These are phyloP conservation scores for Cynopterus brachyotis DNA, from an alignment of 2,113 vertebrate genomes.

Conservation along the genomic window DNA sequence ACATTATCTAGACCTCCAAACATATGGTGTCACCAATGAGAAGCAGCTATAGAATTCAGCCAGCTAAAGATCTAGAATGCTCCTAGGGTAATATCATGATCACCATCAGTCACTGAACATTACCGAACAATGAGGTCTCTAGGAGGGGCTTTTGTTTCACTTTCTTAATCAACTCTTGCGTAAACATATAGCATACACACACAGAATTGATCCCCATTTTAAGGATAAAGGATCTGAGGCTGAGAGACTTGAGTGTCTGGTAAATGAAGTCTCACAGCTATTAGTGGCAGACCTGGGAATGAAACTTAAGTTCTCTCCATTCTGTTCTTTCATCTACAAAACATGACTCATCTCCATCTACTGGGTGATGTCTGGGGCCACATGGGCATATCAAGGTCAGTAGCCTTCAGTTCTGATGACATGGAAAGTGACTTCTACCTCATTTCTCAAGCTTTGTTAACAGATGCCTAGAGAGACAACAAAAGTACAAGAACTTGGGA, in stretches of 20 bases:
- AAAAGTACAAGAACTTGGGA: constrained; percentile 21
- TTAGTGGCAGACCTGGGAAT: not conserved
- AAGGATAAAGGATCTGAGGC: not conserved
- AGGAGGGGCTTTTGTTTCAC: not conserved
- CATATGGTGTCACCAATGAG: not conserved
- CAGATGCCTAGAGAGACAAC: not conserved
- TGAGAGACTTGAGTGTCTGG: not conserved
- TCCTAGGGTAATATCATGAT: not conserved
- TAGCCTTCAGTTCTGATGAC: not conserved
- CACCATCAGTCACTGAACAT: not conserved
- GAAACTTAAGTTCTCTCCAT: not conserved
- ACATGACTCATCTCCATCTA: not conserved
- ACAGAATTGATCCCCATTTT: not conserved
- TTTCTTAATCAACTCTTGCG: not conserved
- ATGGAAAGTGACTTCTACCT: not conserved
- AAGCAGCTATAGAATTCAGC: not conserved
- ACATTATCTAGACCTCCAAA: not conserved
- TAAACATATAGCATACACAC: not conserved
- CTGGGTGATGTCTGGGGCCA: too few species aligned
- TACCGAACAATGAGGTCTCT: not conserved
- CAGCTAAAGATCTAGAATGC: not conserved
- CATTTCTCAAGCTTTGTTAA: not conserved
- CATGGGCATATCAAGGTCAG: not conserved
- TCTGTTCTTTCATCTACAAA: not conserved
- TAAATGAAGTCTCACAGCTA: not conserved